Percentiles rank a stretch among this genome's conserved stretches.
Conservation (phyloP, 2,113 vertebrate genomes). For the Herpetotheres cachinnans region DNA sequence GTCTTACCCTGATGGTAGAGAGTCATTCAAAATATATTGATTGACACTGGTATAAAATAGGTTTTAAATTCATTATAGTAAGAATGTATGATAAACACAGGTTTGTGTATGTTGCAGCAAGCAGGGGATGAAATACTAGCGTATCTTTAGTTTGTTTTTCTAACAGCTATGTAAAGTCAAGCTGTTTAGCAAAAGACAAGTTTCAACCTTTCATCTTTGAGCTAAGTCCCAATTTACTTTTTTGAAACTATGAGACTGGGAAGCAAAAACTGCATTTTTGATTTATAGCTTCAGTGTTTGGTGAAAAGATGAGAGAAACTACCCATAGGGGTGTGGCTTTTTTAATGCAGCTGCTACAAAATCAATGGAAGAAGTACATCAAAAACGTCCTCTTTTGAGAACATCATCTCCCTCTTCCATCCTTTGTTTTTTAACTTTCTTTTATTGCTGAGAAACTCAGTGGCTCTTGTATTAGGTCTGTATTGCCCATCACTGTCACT, state of each 20-base stretch:
- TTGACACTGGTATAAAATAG: not conserved
- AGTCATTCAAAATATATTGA: not conserved
- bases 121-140: not conserved
- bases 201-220: not conserved
- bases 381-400: not conserved
- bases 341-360: not conserved
- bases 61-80: not conserved
- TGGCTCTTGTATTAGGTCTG: not conserved
- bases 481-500: not conserved
- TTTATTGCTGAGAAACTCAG: not conserved
- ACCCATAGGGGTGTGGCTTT: not conserved
- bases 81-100: not conserved
- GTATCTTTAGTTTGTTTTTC: not conserved
- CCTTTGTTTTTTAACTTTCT: not conserved
- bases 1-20: not conserved
- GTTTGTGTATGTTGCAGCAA: not conserved
- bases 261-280: not conserved
- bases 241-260: not conserved
- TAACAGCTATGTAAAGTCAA: not conserved
- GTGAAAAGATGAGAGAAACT: not conserved
- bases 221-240: not conserved
- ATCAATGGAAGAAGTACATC: not conserved
- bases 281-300: not conserved
- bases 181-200: not conserved
- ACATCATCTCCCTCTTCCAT: not conserved